phyloP scores from a whole-genome alignment of 2,797 vertebrate species.

The Rhinatrema bivittatum region DNA sequence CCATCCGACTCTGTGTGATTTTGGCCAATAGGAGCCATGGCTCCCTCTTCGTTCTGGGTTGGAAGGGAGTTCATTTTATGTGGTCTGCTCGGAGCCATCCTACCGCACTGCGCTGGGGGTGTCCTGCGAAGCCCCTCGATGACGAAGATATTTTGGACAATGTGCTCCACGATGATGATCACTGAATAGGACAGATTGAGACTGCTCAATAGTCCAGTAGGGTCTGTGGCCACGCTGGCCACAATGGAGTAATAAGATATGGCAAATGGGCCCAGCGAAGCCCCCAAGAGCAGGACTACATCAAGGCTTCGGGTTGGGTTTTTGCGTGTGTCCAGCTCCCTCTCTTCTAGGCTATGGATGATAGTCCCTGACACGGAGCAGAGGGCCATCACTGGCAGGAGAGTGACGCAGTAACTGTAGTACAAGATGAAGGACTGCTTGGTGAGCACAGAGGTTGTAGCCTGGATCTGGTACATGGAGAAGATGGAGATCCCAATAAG shows the following conservation, averaged over 20 bases:
- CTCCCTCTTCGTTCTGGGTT: neutral
- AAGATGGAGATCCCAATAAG: constrained; percentile 56
- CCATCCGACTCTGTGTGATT: neutral
- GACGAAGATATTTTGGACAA: constrained; percentile 83
- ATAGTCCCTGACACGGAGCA: constrained; percentile 55
- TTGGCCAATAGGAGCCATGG: neutral
- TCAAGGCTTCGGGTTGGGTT: constrained; percentile 85
- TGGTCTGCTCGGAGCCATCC: accelerated
- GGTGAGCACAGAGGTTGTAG: constrained; percentile 18
- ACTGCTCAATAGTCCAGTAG: constrained; percentile 44
- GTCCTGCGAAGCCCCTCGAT: constrained; percentile 72
- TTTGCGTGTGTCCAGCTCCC: constrained; percentile 52
- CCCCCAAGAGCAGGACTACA: constrained; percentile 64
- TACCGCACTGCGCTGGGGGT: neutral
- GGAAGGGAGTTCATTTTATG: accelerated
- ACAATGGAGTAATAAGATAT: constrained; percentile 82
- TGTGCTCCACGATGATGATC: constrained; percentile 71
- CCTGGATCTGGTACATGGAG: constrained; percentile 75
- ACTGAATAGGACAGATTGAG: constrained; percentile 74
- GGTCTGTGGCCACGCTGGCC: constrained; percentile 59
- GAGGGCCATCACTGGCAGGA: constrained; percentile 70
- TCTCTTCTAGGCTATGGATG: constrained; percentile 64
- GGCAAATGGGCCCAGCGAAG: constrained; percentile 67
- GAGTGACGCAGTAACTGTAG: constrained; percentile 63
- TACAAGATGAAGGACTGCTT: constrained; percentile 61